Percentiles rank a stretch among this genome's conserved stretches.
Evolutionary conservation across 2,113 vertebrate genomes (phyloP).

Genomic region (Neogobius melanostomus): DNA sequence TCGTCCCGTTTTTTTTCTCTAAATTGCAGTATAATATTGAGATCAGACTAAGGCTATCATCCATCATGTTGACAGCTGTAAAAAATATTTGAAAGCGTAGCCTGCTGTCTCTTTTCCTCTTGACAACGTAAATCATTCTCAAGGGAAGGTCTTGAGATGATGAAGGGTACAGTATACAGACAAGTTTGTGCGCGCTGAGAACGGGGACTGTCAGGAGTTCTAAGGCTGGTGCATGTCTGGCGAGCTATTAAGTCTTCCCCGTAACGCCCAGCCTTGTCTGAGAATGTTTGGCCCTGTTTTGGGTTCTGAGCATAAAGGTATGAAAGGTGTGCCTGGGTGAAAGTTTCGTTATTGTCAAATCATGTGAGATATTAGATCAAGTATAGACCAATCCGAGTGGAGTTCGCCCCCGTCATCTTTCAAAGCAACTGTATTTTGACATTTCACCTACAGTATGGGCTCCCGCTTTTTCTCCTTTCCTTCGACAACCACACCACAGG

Average conservation of each 20-base stretch:
- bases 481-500: neutral
- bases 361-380: too few relatives aligned
- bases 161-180: conserved; percentile 36
- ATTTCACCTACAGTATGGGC: neutral
- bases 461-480: neutral
- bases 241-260: conserved; percentile 49
- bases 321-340: neutral
- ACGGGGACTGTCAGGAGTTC: conserved; percentile 27
- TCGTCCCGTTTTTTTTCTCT: too few relatives aligned
- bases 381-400: too few relatives aligned
- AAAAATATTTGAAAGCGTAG: conserved; percentile 26
- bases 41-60: conserved; percentile 14
- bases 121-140: conserved; percentile 35
- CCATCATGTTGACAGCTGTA: conserved; percentile 10
- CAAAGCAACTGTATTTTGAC: too few relatives aligned
- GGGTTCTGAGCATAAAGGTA: neutral
- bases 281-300: neutral
- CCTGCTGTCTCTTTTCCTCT: neutral
- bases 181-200: conserved; percentile 51
- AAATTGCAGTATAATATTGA: neutral
- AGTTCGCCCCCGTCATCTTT: too few relatives aligned
- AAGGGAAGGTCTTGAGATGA: conserved; percentile 34
- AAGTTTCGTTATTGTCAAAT: too few relatives aligned
- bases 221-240: conserved; percentile 35
- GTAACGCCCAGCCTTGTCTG: conserved; percentile 1